Conservation (phyloP, 2,888 invertebrate species). For the Cephus rjabovi region DNA sequence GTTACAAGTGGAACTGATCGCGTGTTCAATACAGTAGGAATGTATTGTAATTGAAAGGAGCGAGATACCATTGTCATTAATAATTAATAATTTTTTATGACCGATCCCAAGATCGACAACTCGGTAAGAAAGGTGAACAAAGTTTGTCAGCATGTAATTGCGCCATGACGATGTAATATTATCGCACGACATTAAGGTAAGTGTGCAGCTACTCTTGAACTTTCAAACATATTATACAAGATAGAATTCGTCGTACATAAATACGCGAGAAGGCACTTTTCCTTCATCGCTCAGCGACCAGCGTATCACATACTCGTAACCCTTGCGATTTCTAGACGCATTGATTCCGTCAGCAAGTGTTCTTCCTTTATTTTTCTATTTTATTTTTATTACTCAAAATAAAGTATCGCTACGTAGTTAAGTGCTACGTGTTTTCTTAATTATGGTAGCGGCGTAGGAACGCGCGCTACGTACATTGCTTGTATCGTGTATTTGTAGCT, state of each 20-base stretch:
- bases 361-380: slow-evolving; percentile 19
- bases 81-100: not conserved
- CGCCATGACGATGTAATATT: not conserved
- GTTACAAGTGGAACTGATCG: not conserved
- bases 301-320: not conserved
- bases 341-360: not conserved
- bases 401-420: slow-evolving; percentile 41
- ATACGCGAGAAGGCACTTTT: slow-evolving; percentile 7
- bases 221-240: not conserved
- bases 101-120: not conserved
- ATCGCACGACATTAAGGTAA: not conserved
- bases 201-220: not conserved
- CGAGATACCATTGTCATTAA: not conserved
- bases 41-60: not conserved
- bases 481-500: not conserved
- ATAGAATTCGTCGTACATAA: not conserved
- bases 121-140: not conserved
- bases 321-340: not conserved
- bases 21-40: not conserved
- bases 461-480: not conserved
- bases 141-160: not conserved
- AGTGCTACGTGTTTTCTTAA: slow-evolving; percentile 27
- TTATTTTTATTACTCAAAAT: slow-evolving; percentile 43
- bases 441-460: not conserved
- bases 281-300: not conserved